Conservation (phyloP, 2,888 invertebrate genomes). For the Lordiphosa andalusiaca region DNA sequence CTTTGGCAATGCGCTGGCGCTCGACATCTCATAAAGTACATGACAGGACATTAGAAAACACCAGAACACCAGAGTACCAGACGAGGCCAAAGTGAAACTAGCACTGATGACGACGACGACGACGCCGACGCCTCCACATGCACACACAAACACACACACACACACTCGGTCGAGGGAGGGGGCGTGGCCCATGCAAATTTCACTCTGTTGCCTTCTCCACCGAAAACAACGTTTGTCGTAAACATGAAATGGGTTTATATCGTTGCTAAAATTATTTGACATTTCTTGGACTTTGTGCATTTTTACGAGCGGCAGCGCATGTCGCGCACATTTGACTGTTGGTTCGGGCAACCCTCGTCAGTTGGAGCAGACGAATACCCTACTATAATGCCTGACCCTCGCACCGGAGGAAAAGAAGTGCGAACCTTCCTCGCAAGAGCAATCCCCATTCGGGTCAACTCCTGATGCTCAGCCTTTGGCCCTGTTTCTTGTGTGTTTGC, state of each 20-base stretch:
- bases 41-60: conserved; percentile 75
- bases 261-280: conserved; percentile 78
- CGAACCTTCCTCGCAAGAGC: conserved; percentile 13
- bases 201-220: conserved; percentile 33
- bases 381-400: no score
- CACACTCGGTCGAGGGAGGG: conserved; percentile 1
- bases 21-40: conserved; percentile 76
- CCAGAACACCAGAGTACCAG: conserved; percentile 43
- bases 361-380: background rate
- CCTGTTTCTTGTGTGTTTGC: conserved; percentile 54
- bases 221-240: conserved; percentile 57
- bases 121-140: conserved; percentile 54
- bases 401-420: no score
- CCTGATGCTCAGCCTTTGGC: conserved; percentile 1
- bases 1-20: conserved; percentile 70
- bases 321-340: conserved; percentile 41
- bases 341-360: background rate
- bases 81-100: conserved; percentile 44
- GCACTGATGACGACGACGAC: conserved; percentile 24
- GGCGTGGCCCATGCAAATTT: conserved; percentile 61
- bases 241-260: conserved; percentile 79
- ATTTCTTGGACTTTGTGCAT: conserved; percentile 75
- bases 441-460: conserved; percentile 25
- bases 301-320: conserved; percentile 65
- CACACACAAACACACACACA: conserved; percentile 24